A percentile compares a stretch with the other conserved stretches of the same genome.
Conservation (phyloP, 1,140 invertebrate species). For the Leptoteleia sp. region DNA sequence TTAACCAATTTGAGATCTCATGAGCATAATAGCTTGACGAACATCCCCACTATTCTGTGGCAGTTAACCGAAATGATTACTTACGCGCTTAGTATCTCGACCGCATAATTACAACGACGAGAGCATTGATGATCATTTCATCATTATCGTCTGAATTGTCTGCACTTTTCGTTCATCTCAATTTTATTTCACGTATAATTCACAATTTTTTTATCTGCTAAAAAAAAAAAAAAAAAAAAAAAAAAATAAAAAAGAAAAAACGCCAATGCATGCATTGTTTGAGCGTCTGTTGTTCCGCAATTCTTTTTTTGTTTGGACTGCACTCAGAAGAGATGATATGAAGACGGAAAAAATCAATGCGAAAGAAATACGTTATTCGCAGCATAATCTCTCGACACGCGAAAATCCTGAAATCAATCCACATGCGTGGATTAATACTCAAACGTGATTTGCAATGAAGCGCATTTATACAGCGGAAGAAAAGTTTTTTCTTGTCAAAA, state of each 20-base stretch:
- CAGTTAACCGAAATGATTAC: not conserved
- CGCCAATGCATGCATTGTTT: not conserved
- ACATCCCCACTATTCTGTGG: not conserved
- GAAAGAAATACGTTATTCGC: conserved; percentile 5
- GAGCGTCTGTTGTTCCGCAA: not conserved
- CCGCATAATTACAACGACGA: not conserved
- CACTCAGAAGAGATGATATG: conserved; percentile 1
- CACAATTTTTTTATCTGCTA: not conserved
- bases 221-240: too few relatives aligned
- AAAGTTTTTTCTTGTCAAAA: too few relatives aligned
- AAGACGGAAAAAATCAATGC: conserved; percentile 8
- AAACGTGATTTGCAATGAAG: too few relatives aligned
- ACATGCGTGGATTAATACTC: too few relatives aligned
- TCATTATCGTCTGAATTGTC: not conserved
- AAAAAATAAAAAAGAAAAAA: not conserved
- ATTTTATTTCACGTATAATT: not conserved
- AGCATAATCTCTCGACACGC: not conserved
- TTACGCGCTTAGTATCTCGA: not conserved
- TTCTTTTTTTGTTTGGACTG: conserved; percentile 1
- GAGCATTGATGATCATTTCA: not conserved
- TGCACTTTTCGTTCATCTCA: not conserved
- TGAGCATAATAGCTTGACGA: conserved; percentile 1
- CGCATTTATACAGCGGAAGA: too few relatives aligned
- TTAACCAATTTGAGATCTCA: not conserved
- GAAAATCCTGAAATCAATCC: not conserved